A percentile compares a stretch with the other conserved stretches of the same genome.
Conservation (phyloP, 1,140 invertebrate species). For the Calephelis virginiensis region DNA sequence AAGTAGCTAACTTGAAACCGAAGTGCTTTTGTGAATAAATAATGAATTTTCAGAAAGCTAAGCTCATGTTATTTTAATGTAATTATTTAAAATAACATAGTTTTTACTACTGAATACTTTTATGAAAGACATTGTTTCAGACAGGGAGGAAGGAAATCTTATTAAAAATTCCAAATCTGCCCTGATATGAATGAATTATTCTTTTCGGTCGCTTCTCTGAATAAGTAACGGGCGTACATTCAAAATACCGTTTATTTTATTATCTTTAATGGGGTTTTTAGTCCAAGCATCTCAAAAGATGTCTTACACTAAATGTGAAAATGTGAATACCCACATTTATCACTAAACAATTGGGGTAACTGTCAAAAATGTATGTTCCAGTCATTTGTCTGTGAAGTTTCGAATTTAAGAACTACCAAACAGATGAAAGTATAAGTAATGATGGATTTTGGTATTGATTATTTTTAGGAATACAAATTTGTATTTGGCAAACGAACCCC, state of each 20-base stretch:
- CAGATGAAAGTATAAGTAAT: neutral
- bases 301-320: constrained; percentile 35
- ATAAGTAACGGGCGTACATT: constrained; percentile 59
- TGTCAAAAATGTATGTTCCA: constrained; percentile 15
- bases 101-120: too few species aligned
- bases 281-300: constrained; percentile 44
- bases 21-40: too few species aligned
- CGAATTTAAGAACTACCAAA: neutral
- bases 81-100: too few species aligned
- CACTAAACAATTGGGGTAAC: constrained; percentile 14
- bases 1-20: too few species aligned
- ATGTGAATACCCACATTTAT: constrained; percentile 30
- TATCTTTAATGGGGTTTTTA: constrained; percentile 65
- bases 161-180: constrained; percentile 59
- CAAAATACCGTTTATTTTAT: constrained; percentile 69
- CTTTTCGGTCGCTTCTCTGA: constrained; percentile 63
- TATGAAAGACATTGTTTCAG: too few species aligned
- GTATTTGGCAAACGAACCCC: too few species aligned
- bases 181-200: constrained; percentile 58
- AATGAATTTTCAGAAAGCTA: too few species aligned
- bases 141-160: constrained; percentile 34
- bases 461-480: too few species aligned
- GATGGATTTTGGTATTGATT: too few species aligned
- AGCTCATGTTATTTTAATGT: too few species aligned
- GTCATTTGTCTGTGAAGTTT: neutral